Base-by-base conservation (phyloP, 2,888 invertebrate species). In the Serrognathus titanus region DNA sequence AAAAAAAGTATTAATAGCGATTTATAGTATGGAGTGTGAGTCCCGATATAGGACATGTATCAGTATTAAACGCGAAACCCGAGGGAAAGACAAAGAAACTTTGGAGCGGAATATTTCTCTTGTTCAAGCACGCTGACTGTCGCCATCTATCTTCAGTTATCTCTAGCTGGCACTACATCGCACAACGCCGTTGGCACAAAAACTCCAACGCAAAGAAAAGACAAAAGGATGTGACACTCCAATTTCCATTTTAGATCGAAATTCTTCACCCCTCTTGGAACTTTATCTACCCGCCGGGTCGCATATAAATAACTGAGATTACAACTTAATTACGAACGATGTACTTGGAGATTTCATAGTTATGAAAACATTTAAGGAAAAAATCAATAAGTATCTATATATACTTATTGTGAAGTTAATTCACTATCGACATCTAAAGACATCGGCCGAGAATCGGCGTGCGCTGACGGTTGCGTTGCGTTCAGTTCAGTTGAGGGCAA, bases 161-260 rank as follows among this genome's bases (percentile, higher is more conserved):
- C 76, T 76, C 72, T 66, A 62, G 63, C 68, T 69, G 71, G 71
- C 72, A 72, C 69, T 70, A 68, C 68, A 71, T 70, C 70, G 71
- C 67, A 31, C 24, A 64, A 65, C 69, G 72, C 73, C 70, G 67
- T 71, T 62, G 65, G 71, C 68, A 71, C 71, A 74, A 72, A 73
- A 74, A 74, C 65, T 63, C 57, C 57, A 57, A 58, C 55, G 62
- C 63, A 64, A 66, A 68, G 66, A 71, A 75, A 74, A 75, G 73
- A 75, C 74, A 75, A 75, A 71, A 75, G 73, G 74, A 76, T 71
- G 75, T 75, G 76, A 77, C 76, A 76, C 74, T 72, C 75, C 75
- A 76, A 76, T 77, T 77, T 76, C 76, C 76, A 76, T 76, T 76
- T 73, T 71, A 73, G 74, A 75, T 75, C 75, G 74, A 71, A 75